These are phyloP conservation scores for Xenopus petersii DNA, from an alignment of 2,797 vertebrate species.

Conservation along the genomic window DNA sequence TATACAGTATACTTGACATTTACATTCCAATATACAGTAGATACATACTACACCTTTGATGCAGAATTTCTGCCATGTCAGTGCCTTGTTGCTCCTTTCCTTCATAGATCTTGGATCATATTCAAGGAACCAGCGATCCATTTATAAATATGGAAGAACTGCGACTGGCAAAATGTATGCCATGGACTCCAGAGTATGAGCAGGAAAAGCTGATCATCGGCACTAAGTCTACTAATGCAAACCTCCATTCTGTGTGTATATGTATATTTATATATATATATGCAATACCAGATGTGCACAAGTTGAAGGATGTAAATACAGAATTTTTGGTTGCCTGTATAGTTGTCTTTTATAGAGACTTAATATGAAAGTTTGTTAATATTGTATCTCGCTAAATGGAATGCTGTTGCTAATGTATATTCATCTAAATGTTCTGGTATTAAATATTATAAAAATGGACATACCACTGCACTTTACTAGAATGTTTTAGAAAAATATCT, in stretches of 20 bases:
- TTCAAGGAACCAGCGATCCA: slow-evolving; percentile 25
- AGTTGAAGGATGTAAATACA: slow-evolving; percentile 12
- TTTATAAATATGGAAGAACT: slow-evolving; percentile 31
- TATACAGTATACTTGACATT: too few species aligned
- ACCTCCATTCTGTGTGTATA: not conserved
- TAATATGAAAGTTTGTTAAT: not conserved
- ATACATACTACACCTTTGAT: too few species aligned
- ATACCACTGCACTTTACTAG: too few species aligned
- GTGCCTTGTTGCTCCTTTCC: not conserved
- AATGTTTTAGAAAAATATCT: too few species aligned
- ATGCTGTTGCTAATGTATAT: slow-evolving; percentile 2
- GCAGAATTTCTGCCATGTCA: too few species aligned
- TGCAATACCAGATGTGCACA: slow-evolving; percentile 1
- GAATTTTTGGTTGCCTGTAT: not conserved
- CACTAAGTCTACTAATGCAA: not conserved
- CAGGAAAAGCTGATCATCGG: not conserved
- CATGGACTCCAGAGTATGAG: slow-evolving; percentile 60
- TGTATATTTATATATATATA: too few species aligned
- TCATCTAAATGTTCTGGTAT: not conserved
- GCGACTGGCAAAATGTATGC: slow-evolving; percentile 58
- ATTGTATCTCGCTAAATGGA: not conserved
- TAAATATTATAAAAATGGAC: too few species aligned
- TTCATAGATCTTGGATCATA: slow-evolving; percentile 44
- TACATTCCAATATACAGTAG: too few species aligned
- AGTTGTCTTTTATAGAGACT: slow-evolving; percentile 30